phyloP scores from a whole-genome alignment of 2,888 invertebrate species.

The Neria commutata region DNA sequence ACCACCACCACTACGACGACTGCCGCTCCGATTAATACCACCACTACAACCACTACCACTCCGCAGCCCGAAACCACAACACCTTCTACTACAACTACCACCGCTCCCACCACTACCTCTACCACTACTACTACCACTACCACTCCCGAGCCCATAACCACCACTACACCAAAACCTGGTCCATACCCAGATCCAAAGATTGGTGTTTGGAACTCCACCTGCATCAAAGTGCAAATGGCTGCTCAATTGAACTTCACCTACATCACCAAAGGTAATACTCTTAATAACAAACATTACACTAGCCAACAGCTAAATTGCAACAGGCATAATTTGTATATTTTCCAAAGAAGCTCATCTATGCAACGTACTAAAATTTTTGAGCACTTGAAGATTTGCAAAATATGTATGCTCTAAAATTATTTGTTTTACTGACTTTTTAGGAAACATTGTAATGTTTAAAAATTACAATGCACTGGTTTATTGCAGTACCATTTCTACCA shows the following conservation, averaged over 20 bases:
- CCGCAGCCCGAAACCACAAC: background rate
- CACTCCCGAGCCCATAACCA: slow-evolving; percentile 40
- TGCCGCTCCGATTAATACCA: background rate
- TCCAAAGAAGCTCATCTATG: no score
- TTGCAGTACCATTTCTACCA: no score
- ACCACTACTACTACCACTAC: slow-evolving; percentile 51
- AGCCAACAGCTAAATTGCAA: no score
- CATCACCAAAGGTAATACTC: slow-evolving; percentile 51
- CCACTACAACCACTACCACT: background rate
- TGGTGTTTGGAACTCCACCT: slow-evolving; percentile 69
- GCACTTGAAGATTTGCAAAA: no score
- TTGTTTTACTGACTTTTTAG: no score
- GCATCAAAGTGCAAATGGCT: slow-evolving; percentile 72
- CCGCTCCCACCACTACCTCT: slow-evolving; percentile 46
- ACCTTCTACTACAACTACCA: slow-evolving; percentile 42
- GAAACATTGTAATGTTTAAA: no score
- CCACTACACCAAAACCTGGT: slow-evolving; percentile 38
- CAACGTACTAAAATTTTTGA: no score
- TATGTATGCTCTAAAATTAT: no score
- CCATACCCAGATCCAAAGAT: slow-evolving; percentile 54
- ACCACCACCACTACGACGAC: slow-evolving; percentile 1
- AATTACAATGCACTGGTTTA: no score
- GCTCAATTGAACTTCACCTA: slow-evolving; percentile 68
- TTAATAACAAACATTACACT: no score
- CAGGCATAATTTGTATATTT: no score